These are phyloP conservation scores for Folsomia candida DNA, from an alignment of 2,888 invertebrate genomes.

Conservation along the genomic window DNA sequence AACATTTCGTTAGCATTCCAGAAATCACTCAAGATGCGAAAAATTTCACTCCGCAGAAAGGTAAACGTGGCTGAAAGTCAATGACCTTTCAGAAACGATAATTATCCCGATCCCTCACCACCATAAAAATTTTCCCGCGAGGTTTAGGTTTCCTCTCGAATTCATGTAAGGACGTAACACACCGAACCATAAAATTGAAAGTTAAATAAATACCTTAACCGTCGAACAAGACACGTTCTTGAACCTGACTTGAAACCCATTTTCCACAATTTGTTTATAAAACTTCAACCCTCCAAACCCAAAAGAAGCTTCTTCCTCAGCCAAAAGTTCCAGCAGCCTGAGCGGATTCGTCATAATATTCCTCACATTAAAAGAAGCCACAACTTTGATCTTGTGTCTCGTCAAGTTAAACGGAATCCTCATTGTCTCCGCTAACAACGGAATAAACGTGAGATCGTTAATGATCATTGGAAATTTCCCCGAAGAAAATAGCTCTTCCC, in stretches of 20 bases:
- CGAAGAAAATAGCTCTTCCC: neutral
- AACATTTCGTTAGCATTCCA: too few species aligned
- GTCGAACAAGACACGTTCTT: neutral
- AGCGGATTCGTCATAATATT: neutral
- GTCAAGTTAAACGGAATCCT: neutral
- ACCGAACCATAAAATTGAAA: too few species aligned
- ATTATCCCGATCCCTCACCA: too few species aligned
- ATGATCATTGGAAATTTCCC: neutral
- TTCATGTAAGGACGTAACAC: too few species aligned
- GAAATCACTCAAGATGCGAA: too few species aligned
- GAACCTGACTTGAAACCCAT: neutral
- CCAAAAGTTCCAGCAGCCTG: neutral
- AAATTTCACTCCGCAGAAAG: too few species aligned
- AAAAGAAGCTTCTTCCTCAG: neutral
- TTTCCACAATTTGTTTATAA: neutral
- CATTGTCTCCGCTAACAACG: neutral
- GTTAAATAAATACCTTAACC: neutral
- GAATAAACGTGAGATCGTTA: neutral
- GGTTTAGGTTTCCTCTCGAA: too few species aligned
- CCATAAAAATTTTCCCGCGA: too few species aligned
- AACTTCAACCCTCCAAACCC: neutral
- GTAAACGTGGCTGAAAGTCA: too few species aligned
- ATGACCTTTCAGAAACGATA: too few species aligned
- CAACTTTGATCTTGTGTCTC: neutral
- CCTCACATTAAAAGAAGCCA: neutral